These are phyloP conservation scores for Schizothorax lantsangensis DNA, from an alignment of 2,797 vertebrate genomes.

Conservation along the genomic window DNA sequence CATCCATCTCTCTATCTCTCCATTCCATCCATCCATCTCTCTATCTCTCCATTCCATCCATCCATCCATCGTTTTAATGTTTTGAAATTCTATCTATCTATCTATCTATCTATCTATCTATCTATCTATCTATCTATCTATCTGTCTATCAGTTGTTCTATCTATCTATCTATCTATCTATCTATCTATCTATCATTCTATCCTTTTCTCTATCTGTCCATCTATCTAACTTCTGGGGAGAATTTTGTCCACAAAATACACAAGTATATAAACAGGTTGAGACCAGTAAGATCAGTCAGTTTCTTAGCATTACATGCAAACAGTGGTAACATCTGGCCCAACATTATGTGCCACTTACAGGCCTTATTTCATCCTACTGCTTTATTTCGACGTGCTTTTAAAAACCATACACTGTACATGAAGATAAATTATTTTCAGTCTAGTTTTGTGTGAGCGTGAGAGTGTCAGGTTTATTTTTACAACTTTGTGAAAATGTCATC, in stretches of 20 bases:
- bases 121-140: background rate
- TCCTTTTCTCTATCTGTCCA: background rate
- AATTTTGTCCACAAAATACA: background rate
- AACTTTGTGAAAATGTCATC: constrained; percentile 14
- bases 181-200: background rate
- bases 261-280: background rate
- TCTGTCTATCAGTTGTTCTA: background rate
- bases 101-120: background rate
- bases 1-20: background rate
- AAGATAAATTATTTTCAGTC: background rate
- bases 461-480: constrained; percentile 28
- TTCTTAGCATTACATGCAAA: background rate
- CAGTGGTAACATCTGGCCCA: constrained; percentile 4
- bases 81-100: background rate
- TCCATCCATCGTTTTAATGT: too few relatives aligned
- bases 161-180: background rate
- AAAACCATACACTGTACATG: background rate
- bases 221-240: background rate
- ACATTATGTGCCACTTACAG: background rate
- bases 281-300: background rate
- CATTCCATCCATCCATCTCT: background rate
- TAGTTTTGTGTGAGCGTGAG: background rate
- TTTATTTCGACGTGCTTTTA: background rate
- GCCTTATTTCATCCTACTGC: background rate
- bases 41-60: too few relatives aligned